phyloP scores from a whole-genome alignment of 1,140 invertebrate species.

The Aradophagus sp. region DNA sequence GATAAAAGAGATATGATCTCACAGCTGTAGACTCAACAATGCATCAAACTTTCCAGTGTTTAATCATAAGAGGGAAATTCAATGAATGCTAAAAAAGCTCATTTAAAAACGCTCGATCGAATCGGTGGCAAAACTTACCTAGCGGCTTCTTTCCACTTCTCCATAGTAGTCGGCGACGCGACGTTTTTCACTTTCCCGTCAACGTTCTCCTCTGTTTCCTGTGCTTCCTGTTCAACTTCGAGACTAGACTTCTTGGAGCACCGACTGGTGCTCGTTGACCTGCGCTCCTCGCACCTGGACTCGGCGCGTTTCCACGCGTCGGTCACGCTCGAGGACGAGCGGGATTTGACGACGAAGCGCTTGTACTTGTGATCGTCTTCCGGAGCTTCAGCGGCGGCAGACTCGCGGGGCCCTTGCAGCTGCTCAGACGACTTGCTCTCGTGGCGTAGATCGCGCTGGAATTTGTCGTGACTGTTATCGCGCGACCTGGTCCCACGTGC shows the following conservation, averaged over 20 bases:
- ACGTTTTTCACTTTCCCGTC: slow-evolving; percentile 61
- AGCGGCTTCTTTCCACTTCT: slow-evolving; percentile 63
- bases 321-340: slow-evolving; percentile 65
- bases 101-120: no score
- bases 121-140: slow-evolving; percentile 24
- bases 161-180: slow-evolving; percentile 61
- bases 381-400: slow-evolving; percentile 2
- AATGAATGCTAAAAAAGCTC: no score
- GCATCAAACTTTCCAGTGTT: no score
- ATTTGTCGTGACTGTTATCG: slow-evolving; percentile 53
- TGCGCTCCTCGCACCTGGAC: slow-evolving; percentile 48
- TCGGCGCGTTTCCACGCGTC: slow-evolving; percentile 64
- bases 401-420: slow-evolving; percentile 18
- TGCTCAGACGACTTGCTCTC: slow-evolving; percentile 65
- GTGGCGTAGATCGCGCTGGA: slow-evolving; percentile 30
- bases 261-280: slow-evolving; percentile 58
- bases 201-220: slow-evolving; percentile 26
- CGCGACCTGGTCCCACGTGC: slow-evolving; percentile 47
- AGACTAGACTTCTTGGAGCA: slow-evolving; percentile 59
- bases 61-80: no score
- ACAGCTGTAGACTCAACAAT: no score
- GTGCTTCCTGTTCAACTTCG: slow-evolving; percentile 32
- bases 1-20: no score
- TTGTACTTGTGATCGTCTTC: slow-evolving; percentile 31
- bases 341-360: slow-evolving; percentile 62